A percentile compares a stretch with the other conserved stretches of the same genome.
These are phyloP conservation scores for Aldrovandia affinis DNA, from an alignment of 2,797 vertebrate species.

Conservation along the genomic window DNA sequence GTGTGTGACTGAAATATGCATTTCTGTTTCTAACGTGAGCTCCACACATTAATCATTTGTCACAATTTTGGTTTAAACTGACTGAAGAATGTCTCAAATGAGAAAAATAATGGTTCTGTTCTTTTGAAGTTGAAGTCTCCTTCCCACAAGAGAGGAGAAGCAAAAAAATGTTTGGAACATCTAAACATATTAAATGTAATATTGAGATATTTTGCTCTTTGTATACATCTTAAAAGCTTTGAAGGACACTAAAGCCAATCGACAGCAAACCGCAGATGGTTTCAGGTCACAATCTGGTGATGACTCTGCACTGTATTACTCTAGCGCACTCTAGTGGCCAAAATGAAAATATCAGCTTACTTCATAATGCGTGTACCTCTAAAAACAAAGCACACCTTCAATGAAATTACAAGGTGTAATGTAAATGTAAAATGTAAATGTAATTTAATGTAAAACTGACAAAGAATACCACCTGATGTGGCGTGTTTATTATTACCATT, in stretches of 20 bases:
- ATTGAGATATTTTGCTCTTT: slow-evolving; percentile 29
- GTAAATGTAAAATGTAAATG: too few relatives aligned
- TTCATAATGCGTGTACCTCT: neutral
- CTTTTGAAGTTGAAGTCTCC: neutral
- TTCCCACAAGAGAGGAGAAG: slow-evolving; percentile 24
- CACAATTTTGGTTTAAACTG: neutral
- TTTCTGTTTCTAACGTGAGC: neutral
- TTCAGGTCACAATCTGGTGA: slow-evolving; percentile 14
- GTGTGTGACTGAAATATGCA: neutral
- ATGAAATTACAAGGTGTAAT: neutral
- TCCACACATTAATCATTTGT: neutral
- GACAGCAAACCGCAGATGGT: slow-evolving; percentile 27
- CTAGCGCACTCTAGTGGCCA: slow-evolving; percentile 66
- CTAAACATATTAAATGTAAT: slow-evolving; percentile 40
- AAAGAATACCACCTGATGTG: neutral
- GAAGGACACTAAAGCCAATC: slow-evolving; percentile 43
- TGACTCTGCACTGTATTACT: slow-evolving; percentile 44
- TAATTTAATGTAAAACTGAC: too few relatives aligned
- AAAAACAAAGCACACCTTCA: neutral
- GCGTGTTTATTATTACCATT: slow-evolving; percentile 44
- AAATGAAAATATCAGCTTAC: neutral
- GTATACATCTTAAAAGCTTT: slow-evolving; percentile 18
- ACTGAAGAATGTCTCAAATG: neutral
- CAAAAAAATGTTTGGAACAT: slow-evolving; percentile 37
- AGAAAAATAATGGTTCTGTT: neutral